Percentiles rank a stretch among this genome's conserved stretches.
Evolutionary conservation across 2,113 vertebrate species (phyloP).

Genomic region (Pelmatolapia mariae): DNA sequence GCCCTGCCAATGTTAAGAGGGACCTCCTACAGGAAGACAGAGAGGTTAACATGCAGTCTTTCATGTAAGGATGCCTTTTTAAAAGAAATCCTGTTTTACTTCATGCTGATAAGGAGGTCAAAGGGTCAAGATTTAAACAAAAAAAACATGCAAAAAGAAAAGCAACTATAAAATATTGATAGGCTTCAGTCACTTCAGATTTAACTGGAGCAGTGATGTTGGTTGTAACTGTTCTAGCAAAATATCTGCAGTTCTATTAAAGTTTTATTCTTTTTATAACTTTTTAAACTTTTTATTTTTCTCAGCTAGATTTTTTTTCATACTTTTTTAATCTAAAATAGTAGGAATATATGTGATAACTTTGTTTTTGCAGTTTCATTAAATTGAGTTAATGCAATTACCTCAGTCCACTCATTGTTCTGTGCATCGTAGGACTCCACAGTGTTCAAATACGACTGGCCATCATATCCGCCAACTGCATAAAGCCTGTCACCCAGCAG

Average conservation of each 20-base stretch:
- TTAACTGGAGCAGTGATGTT: not conserved
- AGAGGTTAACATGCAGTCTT: constrained; percentile 52
- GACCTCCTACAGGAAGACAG: constrained; percentile 79
- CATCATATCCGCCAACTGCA: constrained; percentile 93
- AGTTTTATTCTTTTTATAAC: not conserved
- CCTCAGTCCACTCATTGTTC: constrained; percentile 96
- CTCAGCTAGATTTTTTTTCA: not conserved
- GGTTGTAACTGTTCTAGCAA: not conserved
- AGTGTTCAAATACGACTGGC: constrained; percentile 85
- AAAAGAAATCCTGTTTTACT: not conserved
- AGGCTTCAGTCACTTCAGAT: not conserved
- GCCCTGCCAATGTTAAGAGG: constrained; percentile 94
- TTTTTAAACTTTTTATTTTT: not conserved
- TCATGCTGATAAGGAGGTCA: constrained; percentile 21
- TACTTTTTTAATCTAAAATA: not conserved
- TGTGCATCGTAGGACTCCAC: constrained; percentile 95
- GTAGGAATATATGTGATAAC: not conserved
- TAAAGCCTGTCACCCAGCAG: constrained; percentile 88
- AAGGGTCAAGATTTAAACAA: not conserved
- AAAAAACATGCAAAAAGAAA: not conserved
- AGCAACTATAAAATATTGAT: not conserved
- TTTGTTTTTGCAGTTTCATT: not conserved
- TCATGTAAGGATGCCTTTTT: constrained; percentile 5
- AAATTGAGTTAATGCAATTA: constrained; percentile 43
- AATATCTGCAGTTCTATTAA: not conserved